Evolutionary conservation across 2,797 vertebrate genomes (phyloP).

Genomic region (Labroides dimidiatus): DNA sequence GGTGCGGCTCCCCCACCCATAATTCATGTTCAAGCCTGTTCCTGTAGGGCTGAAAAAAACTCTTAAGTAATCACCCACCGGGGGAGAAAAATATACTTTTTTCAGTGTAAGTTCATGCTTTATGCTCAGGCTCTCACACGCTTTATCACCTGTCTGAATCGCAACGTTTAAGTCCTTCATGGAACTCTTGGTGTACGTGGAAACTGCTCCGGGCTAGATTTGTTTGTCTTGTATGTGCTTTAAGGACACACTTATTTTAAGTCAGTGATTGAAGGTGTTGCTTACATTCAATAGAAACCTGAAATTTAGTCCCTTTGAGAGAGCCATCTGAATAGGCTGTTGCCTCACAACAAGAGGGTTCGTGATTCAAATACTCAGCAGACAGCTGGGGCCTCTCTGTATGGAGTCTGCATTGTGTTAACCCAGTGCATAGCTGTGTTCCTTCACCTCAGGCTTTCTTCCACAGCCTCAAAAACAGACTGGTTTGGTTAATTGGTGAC

Average conservation of each 20-base stretch:
- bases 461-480: too few relatives aligned
- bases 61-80: conserved; percentile 17
- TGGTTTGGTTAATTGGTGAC: too few relatives aligned
- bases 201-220: not conserved
- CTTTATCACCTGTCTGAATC: not conserved
- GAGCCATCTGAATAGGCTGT: too few relatives aligned
- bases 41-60: not conserved
- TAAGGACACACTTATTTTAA: not conserved
- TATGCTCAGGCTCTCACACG: not conserved
- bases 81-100: conserved; percentile 2
- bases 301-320: too few relatives aligned
- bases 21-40: conserved; percentile 65
- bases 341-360: too few relatives aligned
- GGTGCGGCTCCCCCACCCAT: conserved; percentile 52
- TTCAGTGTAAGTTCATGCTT: not conserved
- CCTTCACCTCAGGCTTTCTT: too few relatives aligned
- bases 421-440: too few relatives aligned
- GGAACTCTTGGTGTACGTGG: not conserved
- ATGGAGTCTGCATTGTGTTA: too few relatives aligned
- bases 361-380: too few relatives aligned
- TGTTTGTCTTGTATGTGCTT: not conserved
- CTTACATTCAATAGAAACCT: too few relatives aligned
- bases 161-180: not conserved
- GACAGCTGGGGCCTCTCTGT: too few relatives aligned
- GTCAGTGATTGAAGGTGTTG: not conserved